Evolutionary conservation across 2,113 vertebrate genomes (phyloP).

Genomic region (Canis aureus): DNA sequence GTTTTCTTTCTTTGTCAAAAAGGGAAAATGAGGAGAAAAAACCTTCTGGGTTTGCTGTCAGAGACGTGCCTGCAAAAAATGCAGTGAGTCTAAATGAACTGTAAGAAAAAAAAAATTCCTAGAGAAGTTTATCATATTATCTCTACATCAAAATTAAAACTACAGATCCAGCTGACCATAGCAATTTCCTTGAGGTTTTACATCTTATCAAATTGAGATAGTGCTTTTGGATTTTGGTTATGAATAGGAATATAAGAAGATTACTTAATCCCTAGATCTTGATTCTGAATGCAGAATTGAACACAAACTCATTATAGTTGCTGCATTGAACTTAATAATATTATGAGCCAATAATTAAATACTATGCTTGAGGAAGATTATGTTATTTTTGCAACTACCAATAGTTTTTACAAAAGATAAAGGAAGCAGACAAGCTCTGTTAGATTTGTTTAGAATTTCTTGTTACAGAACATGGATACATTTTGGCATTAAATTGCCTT

Average conservation of each 20-base stretch:
- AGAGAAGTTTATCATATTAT: slow-evolving; percentile 43
- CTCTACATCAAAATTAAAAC: slow-evolving; percentile 47
- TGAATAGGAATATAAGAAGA: slow-evolving; percentile 34
- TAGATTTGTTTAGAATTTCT: slow-evolving; percentile 55
- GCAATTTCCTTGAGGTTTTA: slow-evolving; percentile 62
- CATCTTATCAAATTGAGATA: slow-evolving; percentile 31
- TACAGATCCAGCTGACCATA: not conserved
- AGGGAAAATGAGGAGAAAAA: not conserved
- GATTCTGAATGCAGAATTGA: slow-evolving; percentile 56
- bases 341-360: slow-evolving; percentile 68
- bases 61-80: not conserved
- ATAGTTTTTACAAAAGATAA: slow-evolving; percentile 63
- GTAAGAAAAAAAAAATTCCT: not conserved
- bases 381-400: slow-evolving; percentile 59
- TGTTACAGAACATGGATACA: slow-evolving; percentile 52
- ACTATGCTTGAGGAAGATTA: slow-evolving; percentile 56
- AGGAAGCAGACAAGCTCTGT: slow-evolving; percentile 30
- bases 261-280: slow-evolving; percentile 65
- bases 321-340: slow-evolving; percentile 56
- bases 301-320: slow-evolving; percentile 47
- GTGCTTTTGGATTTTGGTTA: slow-evolving; percentile 59
- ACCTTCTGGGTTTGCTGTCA: not conserved
- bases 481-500: slow-evolving; percentile 56
- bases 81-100: not conserved
- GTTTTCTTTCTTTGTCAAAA: slow-evolving; percentile 52